Conservation (phyloP, 2,888 invertebrate genomes). For the Thalpophila matura region DNA sequence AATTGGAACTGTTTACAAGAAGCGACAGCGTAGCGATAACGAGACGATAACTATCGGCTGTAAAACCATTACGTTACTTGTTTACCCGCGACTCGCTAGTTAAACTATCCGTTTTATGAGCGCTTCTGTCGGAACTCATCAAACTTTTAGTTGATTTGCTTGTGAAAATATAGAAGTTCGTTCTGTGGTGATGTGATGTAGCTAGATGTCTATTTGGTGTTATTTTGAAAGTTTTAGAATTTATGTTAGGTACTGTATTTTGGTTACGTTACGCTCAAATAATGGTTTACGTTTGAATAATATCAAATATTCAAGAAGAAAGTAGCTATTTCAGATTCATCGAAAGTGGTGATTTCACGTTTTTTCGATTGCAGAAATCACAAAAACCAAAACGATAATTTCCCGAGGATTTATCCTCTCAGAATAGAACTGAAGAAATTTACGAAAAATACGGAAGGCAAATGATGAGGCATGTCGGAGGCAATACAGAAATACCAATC, state of each 20-base stretch:
- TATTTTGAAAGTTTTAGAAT: conserved; percentile 15
- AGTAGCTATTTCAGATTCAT: too few relatives aligned
- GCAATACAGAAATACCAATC: too few relatives aligned
- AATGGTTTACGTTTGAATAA: too few relatives aligned
- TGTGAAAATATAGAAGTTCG: conserved; percentile 28
- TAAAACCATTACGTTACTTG: conserved; percentile 63
- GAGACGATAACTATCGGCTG: conserved; percentile 35
- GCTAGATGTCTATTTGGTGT: conserved; percentile 11
- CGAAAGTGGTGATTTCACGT: too few relatives aligned
- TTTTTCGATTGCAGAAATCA: too few relatives aligned
- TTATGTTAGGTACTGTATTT: neutral
- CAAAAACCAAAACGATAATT: too few relatives aligned
- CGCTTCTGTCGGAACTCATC: conserved; percentile 47
- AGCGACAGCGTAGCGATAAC: neutral
- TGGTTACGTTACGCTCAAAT: neutral
- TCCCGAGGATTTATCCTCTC: too few relatives aligned
- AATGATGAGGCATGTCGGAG: too few relatives aligned
- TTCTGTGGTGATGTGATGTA: conserved; percentile 15
- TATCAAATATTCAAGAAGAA: too few relatives aligned
- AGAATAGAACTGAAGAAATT: too few relatives aligned
- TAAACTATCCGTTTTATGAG: conserved; percentile 46
- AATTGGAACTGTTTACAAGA: conserved; percentile 32
- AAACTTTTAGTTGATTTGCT: conserved; percentile 54
- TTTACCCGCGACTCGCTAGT: conserved; percentile 53
- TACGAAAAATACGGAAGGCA: too few relatives aligned